These are phyloP conservation scores for Stenopsyche tienmushanensis DNA, from an alignment of 1,140 invertebrate species.

Conservation along the genomic window DNA sequence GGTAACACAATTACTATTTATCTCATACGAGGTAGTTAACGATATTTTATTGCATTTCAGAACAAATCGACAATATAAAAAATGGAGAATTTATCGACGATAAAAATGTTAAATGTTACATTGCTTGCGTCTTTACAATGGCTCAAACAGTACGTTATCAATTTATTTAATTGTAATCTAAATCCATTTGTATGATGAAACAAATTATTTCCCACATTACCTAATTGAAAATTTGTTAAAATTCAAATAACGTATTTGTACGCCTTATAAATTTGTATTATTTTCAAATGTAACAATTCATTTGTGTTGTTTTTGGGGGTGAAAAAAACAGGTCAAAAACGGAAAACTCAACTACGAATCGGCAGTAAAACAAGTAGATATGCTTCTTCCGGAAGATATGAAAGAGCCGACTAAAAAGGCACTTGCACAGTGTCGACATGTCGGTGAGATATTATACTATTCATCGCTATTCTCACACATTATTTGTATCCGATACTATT, in stretches of 20 bases:
- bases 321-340: conserved; percentile 50
- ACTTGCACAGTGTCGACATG: conserved; percentile 49
- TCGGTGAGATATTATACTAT: conserved; percentile 44
- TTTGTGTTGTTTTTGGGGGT: not conserved
- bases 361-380: conserved; percentile 52
- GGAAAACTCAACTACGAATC: conserved; percentile 53
- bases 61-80: conserved; percentile 50
- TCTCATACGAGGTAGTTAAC: too few relatives aligned
- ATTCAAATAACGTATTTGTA: not conserved
- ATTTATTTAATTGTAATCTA: not conserved
- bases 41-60: conserved; percentile 42
- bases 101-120: conserved; percentile 56
- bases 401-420: conserved; percentile 51
- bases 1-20: conserved; percentile 2
- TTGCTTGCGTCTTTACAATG: conserved; percentile 48
- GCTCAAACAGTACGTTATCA: conserved; percentile 41
- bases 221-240: not conserved
- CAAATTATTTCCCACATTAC: not conserved
- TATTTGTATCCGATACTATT: conserved; percentile 2
- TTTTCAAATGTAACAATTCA: too few relatives aligned
- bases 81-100: conserved; percentile 53
- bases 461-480: not conserved
- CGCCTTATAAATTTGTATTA: too few relatives aligned
- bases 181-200: not conserved
- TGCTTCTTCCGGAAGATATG: conserved; percentile 53